phyloP scores from a whole-genome alignment of 2,797 vertebrate species.

The Xenentodon cancila region DNA sequence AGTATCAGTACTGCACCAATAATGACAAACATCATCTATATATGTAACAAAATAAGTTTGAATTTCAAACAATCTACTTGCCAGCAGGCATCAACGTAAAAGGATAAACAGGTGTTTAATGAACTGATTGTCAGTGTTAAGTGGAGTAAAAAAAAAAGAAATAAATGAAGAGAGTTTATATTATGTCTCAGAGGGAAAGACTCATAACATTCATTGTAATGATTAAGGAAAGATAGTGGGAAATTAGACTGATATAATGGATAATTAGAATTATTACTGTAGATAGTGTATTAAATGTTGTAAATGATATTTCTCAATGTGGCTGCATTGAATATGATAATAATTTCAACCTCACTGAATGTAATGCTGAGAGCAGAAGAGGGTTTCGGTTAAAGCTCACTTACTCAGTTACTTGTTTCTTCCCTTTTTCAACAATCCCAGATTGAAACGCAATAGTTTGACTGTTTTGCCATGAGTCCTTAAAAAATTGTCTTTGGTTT shows the following conservation, averaged over 20 bases:
- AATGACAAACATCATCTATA: too few species aligned
- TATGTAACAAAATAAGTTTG: neutral
- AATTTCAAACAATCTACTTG: neutral
- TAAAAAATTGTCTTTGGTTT: too few species aligned
- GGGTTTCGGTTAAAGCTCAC: slow-evolving; percentile 9
- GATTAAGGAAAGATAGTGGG: slow-evolving; percentile 2
- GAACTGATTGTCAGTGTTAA: slow-evolving; percentile 26
- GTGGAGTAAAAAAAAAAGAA: slow-evolving; percentile 2
- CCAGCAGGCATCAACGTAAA: slow-evolving; percentile 14
- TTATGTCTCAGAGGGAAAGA: slow-evolving; percentile 33
- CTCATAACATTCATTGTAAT: slow-evolving; percentile 39
- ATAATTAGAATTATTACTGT: slow-evolving; percentile 39
- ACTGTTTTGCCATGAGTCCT: too few species aligned
- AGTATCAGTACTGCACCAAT: too few species aligned
- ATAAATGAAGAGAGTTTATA: slow-evolving; percentile 24
- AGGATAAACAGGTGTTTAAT: slow-evolving; percentile 30
- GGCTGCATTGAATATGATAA: slow-evolving; percentile 20
- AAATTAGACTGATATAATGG: slow-evolving; percentile 37
- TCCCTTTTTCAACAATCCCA: neutral
- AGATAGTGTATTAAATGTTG: slow-evolving; percentile 34
- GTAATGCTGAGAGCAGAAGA: slow-evolving; percentile 3
- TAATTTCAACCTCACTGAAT: slow-evolving; percentile 14
- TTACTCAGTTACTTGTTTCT: slow-evolving; percentile 12
- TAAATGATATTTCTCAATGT: slow-evolving; percentile 33
- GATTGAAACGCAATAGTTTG: too few species aligned